A percentile compares a stretch with the other conserved stretches of the same genome.
Evolutionary conservation across 2,888 invertebrate species (phyloP).

Genomic region (Ptychoptera contaminata): DNA sequence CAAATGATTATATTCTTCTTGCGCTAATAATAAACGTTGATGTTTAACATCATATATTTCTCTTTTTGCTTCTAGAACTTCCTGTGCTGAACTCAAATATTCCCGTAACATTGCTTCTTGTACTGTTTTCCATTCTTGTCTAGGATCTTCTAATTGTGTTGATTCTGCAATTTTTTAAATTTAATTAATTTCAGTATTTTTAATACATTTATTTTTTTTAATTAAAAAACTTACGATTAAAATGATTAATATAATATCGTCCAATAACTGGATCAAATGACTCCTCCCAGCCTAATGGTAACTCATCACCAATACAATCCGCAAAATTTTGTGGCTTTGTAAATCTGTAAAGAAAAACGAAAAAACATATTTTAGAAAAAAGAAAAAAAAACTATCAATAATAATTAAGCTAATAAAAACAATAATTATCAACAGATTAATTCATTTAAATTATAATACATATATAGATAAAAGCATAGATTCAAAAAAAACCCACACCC

Average conservation of each 20-base stretch:
- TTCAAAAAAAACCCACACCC: too few species aligned
- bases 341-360: constrained; percentile 50
- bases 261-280: constrained; percentile 88
- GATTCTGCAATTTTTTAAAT: constrained; percentile 46
- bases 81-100: constrained; percentile 89
- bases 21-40: constrained; percentile 80
- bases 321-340: constrained; percentile 95
- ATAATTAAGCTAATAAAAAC: too few species aligned
- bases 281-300: constrained; percentile 96
- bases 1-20: constrained; percentile 90
- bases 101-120: constrained; percentile 96
- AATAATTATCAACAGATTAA: too few species aligned
- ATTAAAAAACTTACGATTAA: constrained; percentile 77
- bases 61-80: constrained; percentile 90
- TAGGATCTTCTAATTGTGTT: constrained; percentile 92
- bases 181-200: background rate
- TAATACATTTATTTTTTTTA: background rate
- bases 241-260: constrained; percentile 92
- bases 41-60: constrained; percentile 94
- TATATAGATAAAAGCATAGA: too few species aligned
- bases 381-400: too few species aligned
- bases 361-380: too few species aligned
- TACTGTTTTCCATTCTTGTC: constrained; percentile 90
- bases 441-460: too few species aligned
- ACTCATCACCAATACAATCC: constrained; percentile 93